Evolutionary conservation across 2,888 invertebrate species (phyloP), one percentile per base, ranked within the genome.

Genomic region (Leptarthrus brevirostris): DNA sequence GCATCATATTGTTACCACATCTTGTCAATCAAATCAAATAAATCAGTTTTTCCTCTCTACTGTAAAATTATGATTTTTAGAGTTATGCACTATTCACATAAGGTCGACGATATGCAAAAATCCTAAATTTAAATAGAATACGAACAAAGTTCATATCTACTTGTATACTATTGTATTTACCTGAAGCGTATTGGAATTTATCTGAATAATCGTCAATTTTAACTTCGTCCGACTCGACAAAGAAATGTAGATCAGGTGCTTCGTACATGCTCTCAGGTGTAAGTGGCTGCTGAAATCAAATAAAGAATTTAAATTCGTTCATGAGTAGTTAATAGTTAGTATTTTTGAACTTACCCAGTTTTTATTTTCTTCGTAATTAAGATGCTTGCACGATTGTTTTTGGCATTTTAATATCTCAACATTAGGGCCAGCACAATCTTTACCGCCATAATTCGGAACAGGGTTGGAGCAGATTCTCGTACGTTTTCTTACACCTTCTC

Each of bases 401-500:
- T 74, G 74, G 26, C 79, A 79, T 12, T 74, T 75, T 34, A 72
- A 66, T 26, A 75, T 64, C 77, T 77, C 79, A 18, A 78, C 73
- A 78, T 80, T 80, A 40, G 78, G 77, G 4, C 81, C 81, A 8
- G 54, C 54, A 78, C 87, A 87, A 2, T 79, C 75, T 26, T 79
- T 78, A 0, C 87, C 87, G 3, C 85, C 85, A 77, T 81, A 81
- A 61, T 78, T 77, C 1, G 86, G 86, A 14, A 77, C 66, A 0
- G 84, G 83, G 75, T 79, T 79, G 36, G 79, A 80, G 78, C 85
- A 85, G 2, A 77, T 73, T 49, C 85, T 77, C 16, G 75, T 76
- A 53, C 84, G 77, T 47, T 79, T 79, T 74, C 79, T 79, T 22
- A 78, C 75, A 0, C 84, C 83, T 16, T 77, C 77, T 0, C 84